Conservation (phyloP, 2,888 invertebrate genomes). For the Ochropleura leucogaster region DNA sequence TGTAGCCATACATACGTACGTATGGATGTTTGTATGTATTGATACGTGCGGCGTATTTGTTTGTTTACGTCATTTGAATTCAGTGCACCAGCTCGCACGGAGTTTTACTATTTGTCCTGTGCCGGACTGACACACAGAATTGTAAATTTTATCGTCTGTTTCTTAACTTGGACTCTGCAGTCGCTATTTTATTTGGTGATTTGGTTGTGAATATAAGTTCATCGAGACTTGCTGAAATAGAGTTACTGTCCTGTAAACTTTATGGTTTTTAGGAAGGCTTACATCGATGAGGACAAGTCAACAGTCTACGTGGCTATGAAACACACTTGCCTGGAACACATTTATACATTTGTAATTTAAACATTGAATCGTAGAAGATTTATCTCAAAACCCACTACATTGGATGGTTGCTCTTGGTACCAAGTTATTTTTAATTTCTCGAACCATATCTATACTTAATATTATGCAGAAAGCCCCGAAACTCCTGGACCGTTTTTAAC, state of each 20-base stretch:
- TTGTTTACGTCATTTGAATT: conserved; percentile 79
- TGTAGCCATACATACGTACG: conserved; percentile 65
- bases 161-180: conserved; percentile 69
- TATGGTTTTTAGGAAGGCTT: background rate
- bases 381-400: background rate
- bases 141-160: conserved; percentile 86
- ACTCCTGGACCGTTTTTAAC: too few species aligned
- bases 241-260: background rate
- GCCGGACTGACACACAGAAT: conserved; percentile 86
- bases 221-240: conserved; percentile 8
- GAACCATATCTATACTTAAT: too few species aligned
- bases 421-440: too few species aligned
- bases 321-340: background rate
- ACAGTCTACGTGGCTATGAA: too few species aligned
- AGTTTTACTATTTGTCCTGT: conserved; percentile 88
- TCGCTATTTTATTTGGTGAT: conserved; percentile 44
- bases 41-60: conserved; percentile 76
- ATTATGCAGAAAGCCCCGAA: too few species aligned
- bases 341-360: too few species aligned
- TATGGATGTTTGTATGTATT: conserved; percentile 55
- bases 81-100: conserved; percentile 80
- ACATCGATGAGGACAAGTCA: background rate
- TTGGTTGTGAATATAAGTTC: conserved; percentile 39
- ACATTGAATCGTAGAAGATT: background rate
- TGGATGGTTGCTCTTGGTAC: too few species aligned